Conservation (phyloP, 2,113 vertebrate genomes). For the Spea multiplicata region DNA sequence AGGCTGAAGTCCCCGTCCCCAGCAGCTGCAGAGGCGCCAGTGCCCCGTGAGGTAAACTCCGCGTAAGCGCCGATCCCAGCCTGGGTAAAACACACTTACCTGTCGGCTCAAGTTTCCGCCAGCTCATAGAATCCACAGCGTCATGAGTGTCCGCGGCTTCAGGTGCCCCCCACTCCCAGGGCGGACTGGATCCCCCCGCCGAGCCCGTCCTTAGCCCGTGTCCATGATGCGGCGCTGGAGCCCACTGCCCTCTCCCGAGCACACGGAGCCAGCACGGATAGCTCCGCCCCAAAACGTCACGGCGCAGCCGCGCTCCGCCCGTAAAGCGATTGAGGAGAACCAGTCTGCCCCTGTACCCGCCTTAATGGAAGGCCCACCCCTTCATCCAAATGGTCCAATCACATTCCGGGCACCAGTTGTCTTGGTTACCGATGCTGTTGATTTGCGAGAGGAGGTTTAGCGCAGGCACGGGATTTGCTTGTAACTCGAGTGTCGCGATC, state of each 20-base stretch:
- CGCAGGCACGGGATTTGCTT: background rate
- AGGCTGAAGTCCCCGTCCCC: too few species aligned
- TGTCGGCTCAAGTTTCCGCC: constrained; percentile 51
- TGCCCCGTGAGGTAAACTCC: too few species aligned
- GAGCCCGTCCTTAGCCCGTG: constrained; percentile 55
- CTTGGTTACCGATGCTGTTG: constrained; percentile 80
- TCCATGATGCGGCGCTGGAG: constrained; percentile 53
- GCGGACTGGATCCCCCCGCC: constrained; percentile 31
- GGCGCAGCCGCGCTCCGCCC: constrained; percentile 56
- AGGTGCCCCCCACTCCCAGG: constrained; percentile 52
- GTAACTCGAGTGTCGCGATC: background rate
- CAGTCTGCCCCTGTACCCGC: background rate
- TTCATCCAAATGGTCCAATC: constrained; percentile 64
- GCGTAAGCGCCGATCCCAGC: background rate
- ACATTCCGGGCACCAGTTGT: constrained; percentile 63
- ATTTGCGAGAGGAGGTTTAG: background rate
- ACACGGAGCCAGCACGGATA: constrained; percentile 48
- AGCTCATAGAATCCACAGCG: constrained; percentile 52
- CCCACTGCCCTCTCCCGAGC: constrained; percentile 47
- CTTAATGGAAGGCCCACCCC: constrained; percentile 54
- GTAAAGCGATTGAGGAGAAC: constrained; percentile 18
- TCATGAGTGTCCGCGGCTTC: constrained; percentile 49
- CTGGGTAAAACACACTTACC: constrained; percentile 52
- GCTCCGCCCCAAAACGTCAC: constrained; percentile 61
- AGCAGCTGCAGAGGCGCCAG: too few species aligned